Conservation (phyloP, 2,113 vertebrate genomes). For the Setophaga petechia region DNA sequence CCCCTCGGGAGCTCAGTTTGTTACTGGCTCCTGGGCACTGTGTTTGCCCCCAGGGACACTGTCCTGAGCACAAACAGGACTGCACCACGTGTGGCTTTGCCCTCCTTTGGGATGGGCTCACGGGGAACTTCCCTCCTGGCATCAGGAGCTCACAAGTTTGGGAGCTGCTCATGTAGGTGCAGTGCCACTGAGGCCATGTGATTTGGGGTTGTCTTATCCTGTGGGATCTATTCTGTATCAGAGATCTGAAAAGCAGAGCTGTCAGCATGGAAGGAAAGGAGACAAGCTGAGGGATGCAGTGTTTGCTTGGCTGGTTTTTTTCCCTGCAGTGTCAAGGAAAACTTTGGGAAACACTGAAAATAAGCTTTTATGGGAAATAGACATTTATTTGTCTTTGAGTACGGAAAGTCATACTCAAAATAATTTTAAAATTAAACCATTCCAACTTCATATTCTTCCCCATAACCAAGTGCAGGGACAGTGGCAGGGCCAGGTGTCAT, state of each 20-base stretch:
- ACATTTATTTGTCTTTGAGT: not conserved
- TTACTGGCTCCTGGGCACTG: accelerated
- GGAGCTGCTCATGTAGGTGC: not conserved
- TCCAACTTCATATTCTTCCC: not conserved
- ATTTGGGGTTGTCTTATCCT: not conserved
- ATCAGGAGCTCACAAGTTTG: not conserved
- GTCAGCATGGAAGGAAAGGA: not conserved
- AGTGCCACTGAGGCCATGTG: not conserved
- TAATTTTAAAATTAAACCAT: not conserved
- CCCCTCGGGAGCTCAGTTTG: not conserved
- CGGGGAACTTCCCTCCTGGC: accelerated
- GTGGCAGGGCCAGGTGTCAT: not conserved
- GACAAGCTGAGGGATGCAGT: not conserved
- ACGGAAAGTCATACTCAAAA: not conserved
- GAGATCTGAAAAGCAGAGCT: not conserved
- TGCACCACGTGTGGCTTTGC: not conserved
- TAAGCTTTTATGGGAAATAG: not conserved
- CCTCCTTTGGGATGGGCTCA: not conserved
- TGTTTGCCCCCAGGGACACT: not conserved
- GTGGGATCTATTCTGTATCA: not conserved
- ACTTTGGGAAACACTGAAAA: not conserved
- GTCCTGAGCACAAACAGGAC: not conserved
- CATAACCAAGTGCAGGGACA: not conserved
- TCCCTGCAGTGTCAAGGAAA: not conserved
- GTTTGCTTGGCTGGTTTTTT: not conserved